Base-by-base conservation (phyloP, 2,113 vertebrate genomes). In the Corythornis madagascariensis region DNA sequence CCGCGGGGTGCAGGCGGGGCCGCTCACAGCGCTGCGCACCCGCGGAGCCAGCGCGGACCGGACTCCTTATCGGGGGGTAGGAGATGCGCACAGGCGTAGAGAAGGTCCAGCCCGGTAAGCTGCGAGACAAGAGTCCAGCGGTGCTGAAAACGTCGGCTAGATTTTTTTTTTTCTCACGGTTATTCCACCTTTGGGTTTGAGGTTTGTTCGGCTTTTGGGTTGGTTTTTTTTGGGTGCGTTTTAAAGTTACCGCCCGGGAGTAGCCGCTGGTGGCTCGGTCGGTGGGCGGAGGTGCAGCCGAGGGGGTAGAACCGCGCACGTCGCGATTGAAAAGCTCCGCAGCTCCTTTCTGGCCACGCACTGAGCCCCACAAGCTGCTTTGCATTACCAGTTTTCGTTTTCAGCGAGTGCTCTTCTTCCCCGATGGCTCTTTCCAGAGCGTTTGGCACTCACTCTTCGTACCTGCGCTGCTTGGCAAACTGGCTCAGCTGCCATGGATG, bases 171-270 rank as follows among this genome's bases (percentile, higher is more conserved):
- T 11, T 10, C 5, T 61, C 17, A 5, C 11, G 6, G 21, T 72
- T 50, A 28, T 16, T n/a, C 10, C 11, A 1, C 43, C 7, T 16
- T 6, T 11, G 53, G 18, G 33, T 7, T 14, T 16, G 43, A 1
- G 1, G 3, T 21, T 10, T 6, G 10, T 3, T 1, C 3, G 6
- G 4, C 19, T 26, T 52, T 16, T 53, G 25, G 24, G 40, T 53
- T 20, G n/a, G 26, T 26, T 28, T 16, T 43, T 52, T 14, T 29
- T 59, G 10, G 38, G 38, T 38, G 38, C 38, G 38, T 65, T 33
- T 60, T 25, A 4, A 72, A 73, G 50, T 48, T 63, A 5, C 17
- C 33, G 33, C 29, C 38, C 38, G 38, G 38, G 38, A 38, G 38
- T 38, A 38, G 38, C 38, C 38, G 38, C 38, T 38, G 10, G 38